phyloP scores from a whole-genome alignment of 2,797 vertebrate genomes.

The Rousettus madagascariensis region DNA sequence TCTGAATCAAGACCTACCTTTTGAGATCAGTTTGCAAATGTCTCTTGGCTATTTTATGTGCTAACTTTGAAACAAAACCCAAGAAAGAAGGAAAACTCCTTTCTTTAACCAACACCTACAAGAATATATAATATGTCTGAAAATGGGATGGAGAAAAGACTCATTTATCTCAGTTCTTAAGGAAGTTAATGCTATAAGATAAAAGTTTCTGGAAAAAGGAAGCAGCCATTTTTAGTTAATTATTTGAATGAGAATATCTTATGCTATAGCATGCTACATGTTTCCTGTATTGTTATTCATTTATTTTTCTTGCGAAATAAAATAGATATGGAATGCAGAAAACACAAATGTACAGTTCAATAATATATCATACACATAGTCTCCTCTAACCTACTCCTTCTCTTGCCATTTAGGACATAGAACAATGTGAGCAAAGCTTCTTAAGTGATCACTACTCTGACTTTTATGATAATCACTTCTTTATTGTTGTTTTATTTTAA shows the following conservation, averaged over 20 bases:
- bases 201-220: background rate
- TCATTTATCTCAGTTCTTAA: constrained; percentile 22
- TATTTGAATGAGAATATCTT: background rate
- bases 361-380: background rate
- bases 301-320: background rate
- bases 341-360: background rate
- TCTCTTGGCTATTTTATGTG: constrained; percentile 48
- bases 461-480: background rate
- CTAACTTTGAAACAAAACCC: constrained; percentile 65
- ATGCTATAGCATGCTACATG: background rate
- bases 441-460: background rate
- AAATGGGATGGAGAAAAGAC: background rate
- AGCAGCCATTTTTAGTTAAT: background rate
- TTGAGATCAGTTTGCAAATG: constrained; percentile 62
- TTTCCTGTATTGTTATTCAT: background rate
- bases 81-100: constrained; percentile 32
- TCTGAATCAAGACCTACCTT: constrained; percentile 66
- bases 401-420: background rate
- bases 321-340: background rate
- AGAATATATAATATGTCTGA: background rate
- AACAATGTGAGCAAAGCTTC: background rate
- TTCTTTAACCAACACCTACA: background rate
- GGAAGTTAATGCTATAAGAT: background rate
- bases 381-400: background rate
- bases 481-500: background rate